phyloP scores from a whole-genome alignment of 1,140 invertebrate genomes.

The Hylyphantes graminicola region DNA sequence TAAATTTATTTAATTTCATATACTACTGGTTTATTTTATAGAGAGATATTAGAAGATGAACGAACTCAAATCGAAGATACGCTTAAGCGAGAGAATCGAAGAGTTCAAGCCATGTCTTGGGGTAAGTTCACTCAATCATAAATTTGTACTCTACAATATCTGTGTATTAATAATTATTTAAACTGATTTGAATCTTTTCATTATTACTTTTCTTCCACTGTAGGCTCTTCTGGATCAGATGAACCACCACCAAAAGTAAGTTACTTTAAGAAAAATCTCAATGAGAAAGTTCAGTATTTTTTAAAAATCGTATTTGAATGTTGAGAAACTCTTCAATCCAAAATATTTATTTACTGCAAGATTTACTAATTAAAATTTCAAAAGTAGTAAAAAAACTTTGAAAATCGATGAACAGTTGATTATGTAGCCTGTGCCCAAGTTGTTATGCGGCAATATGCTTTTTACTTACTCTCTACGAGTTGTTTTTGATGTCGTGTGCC shows the following conservation, averaged over 20 bases:
- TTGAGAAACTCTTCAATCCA: too few species aligned
- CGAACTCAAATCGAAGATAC: constrained; percentile 86
- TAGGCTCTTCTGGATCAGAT: constrained; percentile 76
- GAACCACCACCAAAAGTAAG: constrained; percentile 75
- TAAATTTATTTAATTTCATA: background rate
- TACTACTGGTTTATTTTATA: constrained; percentile 66
- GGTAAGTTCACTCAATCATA: constrained; percentile 68
- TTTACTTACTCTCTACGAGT: too few species aligned
- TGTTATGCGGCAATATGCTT: too few species aligned
- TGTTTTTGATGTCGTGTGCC: too few species aligned
- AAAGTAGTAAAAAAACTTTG: too few species aligned
- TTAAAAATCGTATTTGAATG: too few species aligned
- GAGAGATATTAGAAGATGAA: constrained; percentile 93
- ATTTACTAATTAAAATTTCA: too few species aligned
- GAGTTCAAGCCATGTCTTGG: constrained; percentile 90
- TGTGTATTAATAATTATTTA: background rate
- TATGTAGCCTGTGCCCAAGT: too few species aligned
- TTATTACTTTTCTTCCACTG: constrained; percentile 16
- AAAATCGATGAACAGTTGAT: too few species aligned
- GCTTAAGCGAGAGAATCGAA: constrained; percentile 85
- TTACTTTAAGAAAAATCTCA: background rate
- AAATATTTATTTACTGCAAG: too few species aligned
- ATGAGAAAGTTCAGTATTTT: too few species aligned
- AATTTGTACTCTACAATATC: background rate
- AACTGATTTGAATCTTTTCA: background rate